Evolutionary conservation across 2,113 vertebrate species (phyloP), one percentile per base, ranked within the genome.

Genomic region (Rhynchopsitta pachyrhyncha): DNA sequence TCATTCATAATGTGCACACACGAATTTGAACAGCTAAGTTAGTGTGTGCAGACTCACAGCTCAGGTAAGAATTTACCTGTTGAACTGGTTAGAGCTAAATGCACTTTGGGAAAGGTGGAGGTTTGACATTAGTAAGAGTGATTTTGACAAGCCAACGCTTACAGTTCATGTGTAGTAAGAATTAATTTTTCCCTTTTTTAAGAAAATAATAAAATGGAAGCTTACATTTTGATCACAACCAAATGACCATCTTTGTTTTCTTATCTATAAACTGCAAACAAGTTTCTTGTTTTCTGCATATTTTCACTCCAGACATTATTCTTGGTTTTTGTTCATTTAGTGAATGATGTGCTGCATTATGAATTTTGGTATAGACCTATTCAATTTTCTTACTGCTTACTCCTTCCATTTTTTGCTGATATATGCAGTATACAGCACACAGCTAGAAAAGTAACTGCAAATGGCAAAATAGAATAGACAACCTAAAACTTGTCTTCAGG

Each of bases 391-490:
- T 90, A 62, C 11, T 86, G 63, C 67, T 94, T 90, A 85, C 41
- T 86, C 29, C 17, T 84, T 84, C 46, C 5, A 25, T 84, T 93
- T 82, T 86, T 71, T 37, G 42, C 46, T 91, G 77, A 95, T 82
- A 95, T 91, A 85, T 82, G 66, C 52, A 85, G 49, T n/a, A 19
- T 69, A 66, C 6, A 3, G 63, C 44, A 19, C 53, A 66, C 4
- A 3, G 63, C 44, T 69, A 80, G 37, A 82, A 63, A 91, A 92
- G 37, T 67, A 85, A 46, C 29, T 85, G 25, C 67, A 93, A 94
- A 90, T 74, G 63, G 87, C 49, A 91, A 93, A 92, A 87, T 60
- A 41, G 22, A 94, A 91, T 24, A 95, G 75, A 88, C 71, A 95
- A 89, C 73, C 37, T 95, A 77, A 69, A 94, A 91, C 37, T 49